phyloP scores from a whole-genome alignment of 2,797 vertebrate species.

The Coregonus ussuriensis region DNA sequence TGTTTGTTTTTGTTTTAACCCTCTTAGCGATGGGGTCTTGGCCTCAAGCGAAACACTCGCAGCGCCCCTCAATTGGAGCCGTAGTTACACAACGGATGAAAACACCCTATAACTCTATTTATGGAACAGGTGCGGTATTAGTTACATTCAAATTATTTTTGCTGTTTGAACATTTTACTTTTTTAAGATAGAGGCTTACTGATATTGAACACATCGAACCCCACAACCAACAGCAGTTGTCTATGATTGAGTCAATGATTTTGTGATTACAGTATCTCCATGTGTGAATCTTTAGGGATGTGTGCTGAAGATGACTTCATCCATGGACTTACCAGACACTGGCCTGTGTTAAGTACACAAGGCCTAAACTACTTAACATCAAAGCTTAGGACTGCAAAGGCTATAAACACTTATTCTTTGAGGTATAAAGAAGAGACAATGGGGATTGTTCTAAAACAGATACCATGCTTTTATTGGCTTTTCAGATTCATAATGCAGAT shows the following conservation, averaged over 20 bases:
- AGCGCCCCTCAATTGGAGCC: slow-evolving; percentile 42
- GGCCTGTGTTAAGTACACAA: not conserved
- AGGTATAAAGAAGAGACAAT: not conserved
- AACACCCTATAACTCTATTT: slow-evolving; percentile 41
- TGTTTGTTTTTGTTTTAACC: slow-evolving; percentile 3
- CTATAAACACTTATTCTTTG: not conserved
- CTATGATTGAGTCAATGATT: not conserved
- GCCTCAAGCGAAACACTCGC: slow-evolving; percentile 44
- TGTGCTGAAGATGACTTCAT: not conserved
- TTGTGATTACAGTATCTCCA: not conserved
- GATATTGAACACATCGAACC: not conserved
- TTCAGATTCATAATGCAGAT: not conserved
- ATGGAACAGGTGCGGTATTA: slow-evolving; percentile 3
- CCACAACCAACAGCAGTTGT: not conserved
- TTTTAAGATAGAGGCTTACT: not conserved
- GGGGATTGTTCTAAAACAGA: not conserved
- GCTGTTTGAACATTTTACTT: not conserved
- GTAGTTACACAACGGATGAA: slow-evolving; percentile 53
- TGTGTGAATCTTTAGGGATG: not conserved
- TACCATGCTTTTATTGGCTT: not conserved
- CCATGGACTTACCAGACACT: not conserved
- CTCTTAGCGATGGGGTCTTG: slow-evolving; percentile 34
- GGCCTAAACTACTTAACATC: not conserved
- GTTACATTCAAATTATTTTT: not conserved
- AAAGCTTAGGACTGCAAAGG: not conserved